These are phyloP conservation scores for Merops nubicus DNA, from an alignment of 2,113 vertebrate species.

Conservation along the genomic window DNA sequence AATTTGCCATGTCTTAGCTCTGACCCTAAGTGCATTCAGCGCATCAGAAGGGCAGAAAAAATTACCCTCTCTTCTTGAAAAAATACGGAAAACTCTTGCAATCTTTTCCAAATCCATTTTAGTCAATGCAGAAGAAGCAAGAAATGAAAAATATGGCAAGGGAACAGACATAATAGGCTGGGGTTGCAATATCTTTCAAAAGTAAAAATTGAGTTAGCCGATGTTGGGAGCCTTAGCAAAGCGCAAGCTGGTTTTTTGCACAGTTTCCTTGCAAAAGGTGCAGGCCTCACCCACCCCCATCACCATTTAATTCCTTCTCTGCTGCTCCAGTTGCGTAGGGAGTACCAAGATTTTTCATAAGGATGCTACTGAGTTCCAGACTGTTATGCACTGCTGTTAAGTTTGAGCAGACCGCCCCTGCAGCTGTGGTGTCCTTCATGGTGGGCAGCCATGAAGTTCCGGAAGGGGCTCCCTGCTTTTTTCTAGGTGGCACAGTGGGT, in stretches of 20 bases:
- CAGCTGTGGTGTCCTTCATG: background rate
- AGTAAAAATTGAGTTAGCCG: background rate
- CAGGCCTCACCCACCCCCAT: background rate
- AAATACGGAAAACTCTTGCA: background rate
- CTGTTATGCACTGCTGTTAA: background rate
- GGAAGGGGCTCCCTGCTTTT: background rate
- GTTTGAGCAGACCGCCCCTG: background rate
- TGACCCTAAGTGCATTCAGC: background rate
- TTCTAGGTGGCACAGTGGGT: background rate
- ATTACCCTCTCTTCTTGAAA: background rate
- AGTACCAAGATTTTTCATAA: background rate
- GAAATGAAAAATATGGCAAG: background rate
- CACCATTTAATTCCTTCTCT: background rate
- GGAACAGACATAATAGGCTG: background rate
- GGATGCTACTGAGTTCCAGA: background rate
- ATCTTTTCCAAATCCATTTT: background rate
- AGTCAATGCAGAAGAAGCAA: background rate
- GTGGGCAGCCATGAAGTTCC: background rate
- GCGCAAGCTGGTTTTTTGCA: background rate
- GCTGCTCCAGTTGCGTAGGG: background rate
- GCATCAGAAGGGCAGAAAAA: background rate
- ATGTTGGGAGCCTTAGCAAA: background rate
- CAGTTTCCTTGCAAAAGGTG: background rate
- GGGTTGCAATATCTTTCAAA: background rate
- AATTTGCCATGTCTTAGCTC: background rate